These are phyloP conservation scores for Phalloptychus januarius DNA, from an alignment of 2,797 vertebrate species.

Conservation along the genomic window DNA sequence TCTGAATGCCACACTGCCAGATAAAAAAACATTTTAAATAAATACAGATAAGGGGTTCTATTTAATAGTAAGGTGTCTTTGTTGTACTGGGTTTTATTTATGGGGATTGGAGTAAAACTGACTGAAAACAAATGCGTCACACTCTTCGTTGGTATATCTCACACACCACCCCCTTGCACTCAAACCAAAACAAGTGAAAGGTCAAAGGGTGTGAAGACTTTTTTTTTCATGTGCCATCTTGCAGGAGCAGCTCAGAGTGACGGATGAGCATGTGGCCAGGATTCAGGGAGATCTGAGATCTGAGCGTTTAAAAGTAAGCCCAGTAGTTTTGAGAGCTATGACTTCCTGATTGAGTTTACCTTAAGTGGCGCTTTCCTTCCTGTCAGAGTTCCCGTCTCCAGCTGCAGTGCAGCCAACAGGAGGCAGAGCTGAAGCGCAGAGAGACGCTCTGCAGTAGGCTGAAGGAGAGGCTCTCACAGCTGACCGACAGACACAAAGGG, in stretches of 20 bases:
- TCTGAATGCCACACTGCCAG: no score
- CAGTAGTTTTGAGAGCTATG: neutral
- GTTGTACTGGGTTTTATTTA: neutral
- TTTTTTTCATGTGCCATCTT: neutral
- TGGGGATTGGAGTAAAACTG: neutral
- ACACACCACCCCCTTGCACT: neutral
- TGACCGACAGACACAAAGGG: constrained; percentile 63
- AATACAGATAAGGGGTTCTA: neutral
- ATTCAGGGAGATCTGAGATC: constrained; percentile 72
- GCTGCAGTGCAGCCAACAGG: constrained; percentile 71
- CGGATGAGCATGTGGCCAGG: constrained; percentile 68
- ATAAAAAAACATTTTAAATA: no score
- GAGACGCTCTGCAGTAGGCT: constrained; percentile 72
- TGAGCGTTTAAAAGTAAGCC: constrained; percentile 72
- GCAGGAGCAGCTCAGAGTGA: constrained; percentile 73
- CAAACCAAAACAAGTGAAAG: neutral
- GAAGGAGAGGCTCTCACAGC: constrained; percentile 72
- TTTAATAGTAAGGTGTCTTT: neutral
- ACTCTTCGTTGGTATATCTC: neutral
- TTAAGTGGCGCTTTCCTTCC: neutral
- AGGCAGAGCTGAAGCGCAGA: constrained; percentile 65
- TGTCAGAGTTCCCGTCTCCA: constrained; percentile 66
- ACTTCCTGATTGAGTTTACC: neutral
- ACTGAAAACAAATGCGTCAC: neutral
- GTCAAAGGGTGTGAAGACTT: neutral